phyloP scores from a whole-genome alignment of 2,888 invertebrate genomes.

The Apodemia hepburni region DNA sequence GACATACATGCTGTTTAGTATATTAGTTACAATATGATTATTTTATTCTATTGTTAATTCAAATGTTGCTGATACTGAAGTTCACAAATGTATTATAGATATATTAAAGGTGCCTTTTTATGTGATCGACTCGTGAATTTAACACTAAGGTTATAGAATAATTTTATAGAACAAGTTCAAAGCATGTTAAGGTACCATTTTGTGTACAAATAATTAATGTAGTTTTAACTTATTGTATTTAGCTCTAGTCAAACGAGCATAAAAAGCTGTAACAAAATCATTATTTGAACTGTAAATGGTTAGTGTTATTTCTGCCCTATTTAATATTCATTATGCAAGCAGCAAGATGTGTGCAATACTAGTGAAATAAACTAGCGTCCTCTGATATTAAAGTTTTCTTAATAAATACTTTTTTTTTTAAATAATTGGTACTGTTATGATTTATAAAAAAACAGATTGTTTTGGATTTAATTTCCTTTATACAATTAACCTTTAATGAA shows the following conservation, averaged over 20 bases:
- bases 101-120: constrained; percentile 1
- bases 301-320: too few species aligned
- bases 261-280: not conserved
- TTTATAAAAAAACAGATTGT: too few species aligned
- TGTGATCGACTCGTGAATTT: not conserved
- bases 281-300: too few species aligned
- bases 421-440: too few species aligned
- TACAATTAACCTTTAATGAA: too few species aligned
- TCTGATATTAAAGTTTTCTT: too few species aligned
- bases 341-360: too few species aligned
- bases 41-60: not conserved
- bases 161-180: not conserved
- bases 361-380: too few species aligned
- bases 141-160: not conserved
- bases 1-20: not conserved
- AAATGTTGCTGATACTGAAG: not conserved
- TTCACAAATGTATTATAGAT: not conserved
- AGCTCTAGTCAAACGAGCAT: constrained; percentile 4
- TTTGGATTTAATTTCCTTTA: too few species aligned
- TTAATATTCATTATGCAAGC: too few species aligned
- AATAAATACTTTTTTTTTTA: too few species aligned
- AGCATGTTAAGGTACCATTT: not conserved
- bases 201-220: not conserved
- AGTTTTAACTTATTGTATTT: not conserved
- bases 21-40: not conserved